A percentile compares a stretch with the other conserved stretches of the same genome.
phyloP scores from a whole-genome alignment of 2,113 vertebrate species.

The Ceyx melanurus region DNA sequence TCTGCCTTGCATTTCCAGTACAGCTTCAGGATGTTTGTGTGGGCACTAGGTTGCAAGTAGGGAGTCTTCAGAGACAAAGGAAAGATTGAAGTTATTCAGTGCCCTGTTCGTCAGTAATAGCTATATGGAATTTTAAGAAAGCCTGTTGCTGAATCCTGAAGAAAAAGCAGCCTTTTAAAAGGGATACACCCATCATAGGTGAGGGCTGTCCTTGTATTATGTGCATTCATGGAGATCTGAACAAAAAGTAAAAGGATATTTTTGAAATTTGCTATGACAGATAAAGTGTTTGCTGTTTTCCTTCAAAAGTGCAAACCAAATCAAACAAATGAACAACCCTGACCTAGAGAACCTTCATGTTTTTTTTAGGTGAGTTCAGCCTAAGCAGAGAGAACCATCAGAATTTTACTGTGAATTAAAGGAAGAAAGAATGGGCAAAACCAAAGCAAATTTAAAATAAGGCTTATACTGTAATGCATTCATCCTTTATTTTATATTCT shows the following conservation, averaged over 20 bases:
- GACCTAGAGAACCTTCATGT: neutral
- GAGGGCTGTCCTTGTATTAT: neutral
- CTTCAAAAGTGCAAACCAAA: neutral
- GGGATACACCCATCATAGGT: neutral
- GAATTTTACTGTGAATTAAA: neutral
- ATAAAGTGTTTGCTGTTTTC: neutral
- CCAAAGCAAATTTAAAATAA: neutral
- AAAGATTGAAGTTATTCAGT: neutral
- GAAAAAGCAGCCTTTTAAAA: neutral
- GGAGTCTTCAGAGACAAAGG: neutral
- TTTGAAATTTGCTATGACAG: neutral
- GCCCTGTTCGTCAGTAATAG: neutral
- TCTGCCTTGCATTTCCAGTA: neutral
- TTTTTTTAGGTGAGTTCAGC: neutral
- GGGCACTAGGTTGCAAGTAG: neutral
- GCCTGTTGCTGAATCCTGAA: neutral
- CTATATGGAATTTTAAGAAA: neutral
- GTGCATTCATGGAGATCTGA: accelerated
- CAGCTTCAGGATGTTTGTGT: neutral
- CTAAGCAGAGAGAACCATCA: neutral
- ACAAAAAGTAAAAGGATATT: neutral
- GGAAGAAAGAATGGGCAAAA: neutral
- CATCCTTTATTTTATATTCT: neutral
- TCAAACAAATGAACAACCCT: neutral
- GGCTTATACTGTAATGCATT: neutral